Base-by-base conservation (phyloP, 2,797 vertebrate species). In the Tympanoctomys barrerae region DNA sequence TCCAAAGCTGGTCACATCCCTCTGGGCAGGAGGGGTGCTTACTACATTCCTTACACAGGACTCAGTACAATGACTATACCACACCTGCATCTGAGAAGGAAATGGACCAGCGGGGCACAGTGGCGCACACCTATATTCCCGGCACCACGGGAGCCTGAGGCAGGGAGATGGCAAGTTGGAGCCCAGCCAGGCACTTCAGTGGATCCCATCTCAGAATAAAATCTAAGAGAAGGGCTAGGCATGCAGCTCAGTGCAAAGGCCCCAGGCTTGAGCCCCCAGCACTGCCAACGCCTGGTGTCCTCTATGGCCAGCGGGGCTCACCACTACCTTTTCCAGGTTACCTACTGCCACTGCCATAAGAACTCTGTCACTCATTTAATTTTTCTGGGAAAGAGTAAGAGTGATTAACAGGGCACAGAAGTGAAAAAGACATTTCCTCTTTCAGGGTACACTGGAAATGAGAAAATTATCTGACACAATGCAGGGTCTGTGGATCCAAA, bases 321-420 rank as follows among this genome's bases (percentile, higher is more conserved):
- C 3, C 1, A 26, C 26, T 28, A 84, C 75, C 54, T 57, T 61
- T 75, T 73, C 28, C 22, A 71, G 4, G 68, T 36, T 36, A 31
- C 12, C 24, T 39, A 42, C 2, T 36, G 49, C 36, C 49, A 39
- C n/a, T 0, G 0, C 54, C 66, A 68, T 33, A 78, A 89, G 89
- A 92, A 84, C 19, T 66, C 7, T 33, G 33, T 31, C 57, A 12
- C 57, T 80, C 46, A 1, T 54, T 89, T 86, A 42, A 31, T 64
- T 82, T 95, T 91, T 86, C 90, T 75, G 49, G 81, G 81, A 84
- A 49, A 89, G 68, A 42, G 36, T 9, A 87, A 89, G 77, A 75
- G n/a, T 3, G 24, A 54, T 61, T 36, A 33, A 68, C 13, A 61
- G 81, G 80, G 84, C 1, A 13, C 28, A 36, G 28, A 64, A 87